phyloP scores from a whole-genome alignment of 2,888 invertebrate genomes.

The Drosophila melanocephala region DNA sequence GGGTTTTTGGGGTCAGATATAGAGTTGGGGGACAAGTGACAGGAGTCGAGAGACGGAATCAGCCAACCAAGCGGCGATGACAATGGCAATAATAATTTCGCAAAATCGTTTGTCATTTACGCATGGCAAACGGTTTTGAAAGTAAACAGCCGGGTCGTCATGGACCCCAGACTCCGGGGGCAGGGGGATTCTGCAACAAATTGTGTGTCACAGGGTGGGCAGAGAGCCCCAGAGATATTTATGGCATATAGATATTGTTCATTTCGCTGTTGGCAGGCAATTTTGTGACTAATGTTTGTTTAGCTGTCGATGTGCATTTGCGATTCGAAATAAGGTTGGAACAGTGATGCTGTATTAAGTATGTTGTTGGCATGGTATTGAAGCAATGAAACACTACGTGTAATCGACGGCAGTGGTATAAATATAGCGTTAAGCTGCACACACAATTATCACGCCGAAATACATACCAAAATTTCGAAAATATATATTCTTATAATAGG shows the following conservation, averaged over 20 bases:
- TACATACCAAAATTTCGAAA: background rate
- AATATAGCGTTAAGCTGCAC: constrained; percentile 9
- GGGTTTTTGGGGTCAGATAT: constrained; percentile 43
- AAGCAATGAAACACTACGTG: constrained; percentile 1
- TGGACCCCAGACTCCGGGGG: constrained; percentile 43
- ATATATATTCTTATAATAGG: background rate
- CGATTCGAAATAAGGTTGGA: constrained; percentile 21
- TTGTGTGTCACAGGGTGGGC: constrained; percentile 15
- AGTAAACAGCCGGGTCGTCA: constrained; percentile 78
- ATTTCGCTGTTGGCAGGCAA: constrained; percentile 77
- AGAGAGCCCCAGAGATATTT: constrained; percentile 67
- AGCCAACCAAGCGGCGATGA: constrained; percentile 64
- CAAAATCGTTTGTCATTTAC: constrained; percentile 83
- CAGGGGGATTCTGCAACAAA: constrained; percentile 3
- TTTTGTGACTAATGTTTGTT: constrained; percentile 81
- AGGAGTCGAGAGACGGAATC: constrained; percentile 15
- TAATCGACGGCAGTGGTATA: constrained; percentile 7
- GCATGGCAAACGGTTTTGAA: constrained; percentile 83
- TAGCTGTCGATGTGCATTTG: constrained; percentile 79
- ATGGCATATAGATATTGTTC: constrained; percentile 76
- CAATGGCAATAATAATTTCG: constrained; percentile 82
- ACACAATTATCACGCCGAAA: constrained; percentile 12
- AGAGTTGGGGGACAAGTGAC: constrained; percentile 1
- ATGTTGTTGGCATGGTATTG: constrained; percentile 8
- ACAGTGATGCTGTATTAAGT: constrained; percentile 14